Base-by-base conservation (phyloP, 1,140 invertebrate species). In the Trachelipus rathkii region DNA sequence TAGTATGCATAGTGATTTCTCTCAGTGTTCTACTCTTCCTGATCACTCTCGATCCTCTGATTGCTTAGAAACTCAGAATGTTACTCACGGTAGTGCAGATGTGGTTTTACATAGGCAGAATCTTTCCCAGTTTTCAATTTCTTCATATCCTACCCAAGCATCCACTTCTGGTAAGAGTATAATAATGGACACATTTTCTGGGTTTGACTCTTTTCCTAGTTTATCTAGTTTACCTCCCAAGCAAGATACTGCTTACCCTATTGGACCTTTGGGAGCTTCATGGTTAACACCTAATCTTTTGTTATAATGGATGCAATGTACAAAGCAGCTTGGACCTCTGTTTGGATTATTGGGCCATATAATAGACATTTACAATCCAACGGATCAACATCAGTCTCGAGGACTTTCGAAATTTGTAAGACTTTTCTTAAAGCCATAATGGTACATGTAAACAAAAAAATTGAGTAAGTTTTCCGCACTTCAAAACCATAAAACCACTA, bases 191-290 rank as follows among this genome's bases (percentile, higher is more conserved):
- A 60, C 50, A 60, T 19, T 60, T 19, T 15, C 50, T 60, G 50
- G 19, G 11, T 60, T 60, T 19, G 50, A 60, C 11, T 2, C 50
- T 60, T 60, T 60, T 60, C 11, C 50, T 60, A 60, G 19, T 19
- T 60, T 19, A 13, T 60, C 50, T 15, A 60, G 19, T 19, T 60
- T 19, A 13, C 19, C 50, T 15, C 50, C 19, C 11, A 60, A 60
- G 19, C 50, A 13, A 60, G 19, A n/a, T n/a, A 73, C 77, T 53
- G 80, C 80, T 13, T 81, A 81, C 66, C 80, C 80, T 44, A 81
- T 81, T 24, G 80, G 80, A 19, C 80, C 80, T 19, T 74, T 81
- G 10, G 80, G 80, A 50, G 80, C 80, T 13, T 81, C 80, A 15
- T 81, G 80, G 80, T 68, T 81, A 33, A n/a, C n/a, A n/a, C n/a